These are phyloP conservation scores for Mus pahari DNA, from an alignment of 2,113 vertebrate species.

Conservation along the genomic window DNA sequence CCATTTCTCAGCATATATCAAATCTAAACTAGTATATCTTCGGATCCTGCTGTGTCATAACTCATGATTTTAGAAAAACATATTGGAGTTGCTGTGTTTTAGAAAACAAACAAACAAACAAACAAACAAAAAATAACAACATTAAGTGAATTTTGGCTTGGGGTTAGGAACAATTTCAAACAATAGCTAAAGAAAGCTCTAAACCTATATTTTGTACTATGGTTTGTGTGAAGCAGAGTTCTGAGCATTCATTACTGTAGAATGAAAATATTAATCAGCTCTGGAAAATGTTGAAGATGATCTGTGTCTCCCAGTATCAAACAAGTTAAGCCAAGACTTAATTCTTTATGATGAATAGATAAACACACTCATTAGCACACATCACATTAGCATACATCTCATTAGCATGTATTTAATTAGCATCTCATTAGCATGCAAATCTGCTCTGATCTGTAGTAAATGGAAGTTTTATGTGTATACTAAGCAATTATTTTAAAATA, in stretches of 20 bases:
- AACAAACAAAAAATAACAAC: no score
- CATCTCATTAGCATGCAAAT: not conserved
- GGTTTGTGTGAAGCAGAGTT: not conserved
- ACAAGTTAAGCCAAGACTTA: not conserved
- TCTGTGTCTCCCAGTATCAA: not conserved
- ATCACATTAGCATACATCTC: not conserved
- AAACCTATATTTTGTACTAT: not conserved
- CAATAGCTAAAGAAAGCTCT: not conserved
- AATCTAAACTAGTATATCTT: not conserved
- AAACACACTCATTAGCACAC: not conserved
- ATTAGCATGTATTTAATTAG: not conserved
- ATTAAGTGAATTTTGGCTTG: not conserved
- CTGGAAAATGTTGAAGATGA: not conserved
- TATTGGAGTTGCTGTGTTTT: not conserved
- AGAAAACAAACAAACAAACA: no score
- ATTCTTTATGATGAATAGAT: not conserved
- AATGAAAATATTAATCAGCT: not conserved
- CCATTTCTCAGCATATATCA: not conserved
- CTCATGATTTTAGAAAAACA: not conserved
- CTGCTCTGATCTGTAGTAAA: not conserved
- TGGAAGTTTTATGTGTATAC: not conserved
- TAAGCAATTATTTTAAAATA: not conserved
- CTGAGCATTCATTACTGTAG: not conserved
- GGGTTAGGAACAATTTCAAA: not conserved
- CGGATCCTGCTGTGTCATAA: not conserved